Evolutionary conservation across 2,888 invertebrate species (phyloP).

Genomic region (Eilema griseolum): DNA sequence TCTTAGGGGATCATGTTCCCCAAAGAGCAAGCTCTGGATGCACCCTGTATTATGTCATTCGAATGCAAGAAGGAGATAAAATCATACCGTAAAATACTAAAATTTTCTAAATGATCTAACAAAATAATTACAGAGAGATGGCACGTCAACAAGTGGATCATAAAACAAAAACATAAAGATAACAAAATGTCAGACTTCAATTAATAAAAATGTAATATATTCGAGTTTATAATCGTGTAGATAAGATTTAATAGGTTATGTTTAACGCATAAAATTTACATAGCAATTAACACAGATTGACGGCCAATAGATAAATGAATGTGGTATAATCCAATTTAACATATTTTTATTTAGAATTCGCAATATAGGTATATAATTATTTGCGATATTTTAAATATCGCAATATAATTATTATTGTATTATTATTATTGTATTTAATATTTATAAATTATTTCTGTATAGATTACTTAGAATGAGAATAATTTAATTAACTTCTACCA

Average conservation of each 20-base stretch:
- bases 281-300: constrained; percentile 11
- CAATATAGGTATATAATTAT: no score
- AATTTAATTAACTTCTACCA: no score
- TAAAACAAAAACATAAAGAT: constrained; percentile 9
- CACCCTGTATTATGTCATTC: not conserved
- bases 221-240: not conserved
- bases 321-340: not conserved
- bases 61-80: not conserved
- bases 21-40: not conserved
- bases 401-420: no score
- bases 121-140: not conserved
- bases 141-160: not conserved
- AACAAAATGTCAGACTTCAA: not conserved
- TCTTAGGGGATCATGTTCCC: no score
- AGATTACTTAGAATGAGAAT: no score
- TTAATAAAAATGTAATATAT: constrained; percentile 2
- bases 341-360: not conserved
- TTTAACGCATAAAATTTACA: constrained; percentile 4
- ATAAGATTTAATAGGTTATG: constrained; percentile 7
- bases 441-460: no score
- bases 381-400: no score
- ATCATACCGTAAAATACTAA: not conserved
- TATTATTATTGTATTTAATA: no score
- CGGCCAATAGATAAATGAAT: not conserved
- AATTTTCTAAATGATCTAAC: not conserved